Percentiles rank a stretch among this genome's conserved stretches.
Evolutionary conservation across 2,797 vertebrate genomes (phyloP).

Genomic region (Myotis myotis): DNA sequence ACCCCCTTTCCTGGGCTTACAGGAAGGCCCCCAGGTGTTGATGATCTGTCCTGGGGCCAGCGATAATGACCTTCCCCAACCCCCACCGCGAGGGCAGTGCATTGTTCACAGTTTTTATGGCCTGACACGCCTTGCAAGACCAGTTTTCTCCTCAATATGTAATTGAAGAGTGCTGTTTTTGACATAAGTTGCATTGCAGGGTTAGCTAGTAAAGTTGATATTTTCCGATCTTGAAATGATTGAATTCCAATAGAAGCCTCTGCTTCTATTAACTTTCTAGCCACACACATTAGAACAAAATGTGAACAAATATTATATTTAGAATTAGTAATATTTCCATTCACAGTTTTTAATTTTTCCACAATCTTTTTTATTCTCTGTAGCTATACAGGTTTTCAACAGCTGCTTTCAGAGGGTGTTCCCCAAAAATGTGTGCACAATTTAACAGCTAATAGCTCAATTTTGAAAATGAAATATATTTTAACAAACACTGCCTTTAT

Average conservation of each 20-base stretch:
- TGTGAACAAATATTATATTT: not conserved
- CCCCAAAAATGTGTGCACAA: too few species aligned
- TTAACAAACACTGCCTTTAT: too few species aligned
- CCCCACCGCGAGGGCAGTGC: too few species aligned
- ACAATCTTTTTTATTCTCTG: not conserved
- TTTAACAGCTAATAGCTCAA: too few species aligned
- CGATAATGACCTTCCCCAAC: too few species aligned
- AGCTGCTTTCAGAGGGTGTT: not conserved
- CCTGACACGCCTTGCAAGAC: too few species aligned
- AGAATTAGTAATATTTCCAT: not conserved
- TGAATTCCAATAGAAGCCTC: not conserved
- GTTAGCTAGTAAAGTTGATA: not conserved
- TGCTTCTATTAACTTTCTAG: not conserved
- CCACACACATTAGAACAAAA: not conserved
- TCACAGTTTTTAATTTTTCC: not conserved
- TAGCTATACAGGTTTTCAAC: not conserved
- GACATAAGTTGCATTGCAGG: not conserved
- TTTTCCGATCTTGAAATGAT: not conserved
- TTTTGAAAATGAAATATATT: too few species aligned
- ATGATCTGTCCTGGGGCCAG: too few species aligned
- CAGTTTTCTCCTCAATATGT: too few species aligned
- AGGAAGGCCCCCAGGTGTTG: too few species aligned
- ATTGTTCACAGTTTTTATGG: too few species aligned
- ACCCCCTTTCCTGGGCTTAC: too few species aligned
- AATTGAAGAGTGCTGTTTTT: not conserved